Evolutionary conservation across 2,113 vertebrate species (phyloP).

Genomic region (Ictalurus furcatus): DNA sequence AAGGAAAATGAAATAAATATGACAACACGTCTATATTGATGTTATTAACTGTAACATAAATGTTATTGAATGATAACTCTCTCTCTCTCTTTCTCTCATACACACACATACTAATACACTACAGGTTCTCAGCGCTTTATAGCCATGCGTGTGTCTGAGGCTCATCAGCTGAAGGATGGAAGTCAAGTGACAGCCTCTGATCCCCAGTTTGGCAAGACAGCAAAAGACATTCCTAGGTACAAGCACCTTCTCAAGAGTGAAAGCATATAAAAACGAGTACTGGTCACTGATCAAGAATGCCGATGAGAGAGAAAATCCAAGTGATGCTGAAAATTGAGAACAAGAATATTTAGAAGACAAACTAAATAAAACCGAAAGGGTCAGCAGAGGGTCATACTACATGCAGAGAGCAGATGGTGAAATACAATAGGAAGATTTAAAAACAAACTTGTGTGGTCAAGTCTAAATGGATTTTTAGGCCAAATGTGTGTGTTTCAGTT

Average conservation of each 20-base stretch:
- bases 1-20: background rate
- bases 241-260: background rate
- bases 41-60: background rate
- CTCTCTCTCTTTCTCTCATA: background rate
- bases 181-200: constrained; percentile 71
- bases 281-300: background rate
- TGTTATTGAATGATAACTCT: background rate
- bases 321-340: constrained; percentile 31
- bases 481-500: background rate
- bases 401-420: constrained; percentile 22
- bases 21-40: background rate
- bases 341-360: background rate
- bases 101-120: background rate
- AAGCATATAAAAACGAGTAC: background rate
- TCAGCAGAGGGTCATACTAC: background rate
- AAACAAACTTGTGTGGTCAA: background rate
- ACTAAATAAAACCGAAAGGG: background rate
- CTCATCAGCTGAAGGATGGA: constrained; percentile 82
- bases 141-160: constrained; percentile 82
- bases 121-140: constrained; percentile 84
- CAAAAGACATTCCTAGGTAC: constrained; percentile 90
- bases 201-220: constrained; percentile 85
- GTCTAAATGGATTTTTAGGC: background rate
- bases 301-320: background rate
- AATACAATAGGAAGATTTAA: constrained; percentile 10